Base-by-base conservation (phyloP, 2,888 invertebrate genomes). In the Chrysomela aeneicollis region DNA sequence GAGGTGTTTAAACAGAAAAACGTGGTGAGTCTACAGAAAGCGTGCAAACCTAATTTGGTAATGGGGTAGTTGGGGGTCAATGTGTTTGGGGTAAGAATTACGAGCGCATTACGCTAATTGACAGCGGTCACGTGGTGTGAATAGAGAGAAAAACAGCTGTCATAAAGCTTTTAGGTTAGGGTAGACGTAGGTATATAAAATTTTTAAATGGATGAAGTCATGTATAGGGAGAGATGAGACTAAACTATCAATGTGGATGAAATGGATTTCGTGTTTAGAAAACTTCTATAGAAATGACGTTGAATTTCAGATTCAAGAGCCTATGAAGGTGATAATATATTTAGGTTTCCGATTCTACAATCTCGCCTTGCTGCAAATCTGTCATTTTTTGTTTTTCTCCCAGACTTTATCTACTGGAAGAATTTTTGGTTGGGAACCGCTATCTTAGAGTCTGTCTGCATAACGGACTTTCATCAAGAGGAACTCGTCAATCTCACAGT, bases 51-150 rank as follows among this genome's bases (percentile, higher is more conserved):
- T 75, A 75, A 74, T 75, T 75, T 73, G 71, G 72, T 74, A 75
- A 74, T 74, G 72, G 74, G 75, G 72, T 67, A 61, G 73, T 67
- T 55, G 52, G 67, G 64, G 69, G 67, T 64, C 66, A 67, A 68
- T 71, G 70, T 71, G 64, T 73, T 72, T 64, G 68, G 68, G 74
- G 72, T 72, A 46, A 74, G 72, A 75, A 73, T 74, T 75, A 74
- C 71, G 74, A 72, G 61, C 74, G 73, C 75, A 74, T 75, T 74
- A 75, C 71, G 54, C 68, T 75, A 75, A 75, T 75, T 75, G 74
- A 71, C 68, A 70, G 72, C 61, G 72, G 71, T 73, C 68, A 71
- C 67, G 63, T 63, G 63, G 63, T 55, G 66, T 51, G 53, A 53
- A 32, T 30, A 61, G 53, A 49, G 37, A 61, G 54, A 59, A 59